These are phyloP conservation scores for Cremastinae sp. DNA, from an alignment of 2,888 invertebrate genomes.

Conservation along the genomic window DNA sequence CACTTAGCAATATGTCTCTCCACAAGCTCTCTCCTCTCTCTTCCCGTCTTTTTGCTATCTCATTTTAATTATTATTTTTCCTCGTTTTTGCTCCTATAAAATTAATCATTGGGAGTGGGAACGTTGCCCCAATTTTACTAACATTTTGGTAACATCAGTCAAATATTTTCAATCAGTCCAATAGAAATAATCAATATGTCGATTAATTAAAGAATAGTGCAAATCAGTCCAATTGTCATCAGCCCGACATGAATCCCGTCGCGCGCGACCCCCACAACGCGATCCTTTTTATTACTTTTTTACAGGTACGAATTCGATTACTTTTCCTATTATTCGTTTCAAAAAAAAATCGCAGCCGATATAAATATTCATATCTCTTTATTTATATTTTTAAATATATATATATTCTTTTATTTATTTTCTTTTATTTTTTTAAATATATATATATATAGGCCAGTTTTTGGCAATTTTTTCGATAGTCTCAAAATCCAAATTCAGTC, in stretches of 20 bases:
- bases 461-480: conserved; percentile 58
- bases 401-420: conserved; percentile 47
- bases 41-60: conserved; percentile 6
- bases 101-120: conserved; percentile 79
- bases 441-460: conserved; percentile 46
- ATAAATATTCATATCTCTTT: conserved; percentile 50
- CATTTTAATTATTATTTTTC: conserved; percentile 20
- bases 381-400: conserved; percentile 70
- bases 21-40: conserved; percentile 18
- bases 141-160: conserved; percentile 81
- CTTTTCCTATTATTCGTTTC: conserved; percentile 49
- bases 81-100: conserved; percentile 63
- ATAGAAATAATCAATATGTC: conserved; percentile 63
- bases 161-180: conserved; percentile 76
- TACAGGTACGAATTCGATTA: neutral
- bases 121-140: conserved; percentile 73
- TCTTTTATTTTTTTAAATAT: conserved; percentile 28
- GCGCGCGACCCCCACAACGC: conserved; percentile 58
- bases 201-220: conserved; percentile 70
- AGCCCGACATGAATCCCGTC: conserved; percentile 67
- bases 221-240: conserved; percentile 76
- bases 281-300: conserved; percentile 64
- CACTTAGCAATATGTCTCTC: conserved; percentile 49
- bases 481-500: conserved; percentile 68
- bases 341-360: conserved; percentile 60